These are phyloP conservation scores for Lamprologus speciosus DNA, from an alignment of 2,113 vertebrate species.

Conservation along the genomic window DNA sequence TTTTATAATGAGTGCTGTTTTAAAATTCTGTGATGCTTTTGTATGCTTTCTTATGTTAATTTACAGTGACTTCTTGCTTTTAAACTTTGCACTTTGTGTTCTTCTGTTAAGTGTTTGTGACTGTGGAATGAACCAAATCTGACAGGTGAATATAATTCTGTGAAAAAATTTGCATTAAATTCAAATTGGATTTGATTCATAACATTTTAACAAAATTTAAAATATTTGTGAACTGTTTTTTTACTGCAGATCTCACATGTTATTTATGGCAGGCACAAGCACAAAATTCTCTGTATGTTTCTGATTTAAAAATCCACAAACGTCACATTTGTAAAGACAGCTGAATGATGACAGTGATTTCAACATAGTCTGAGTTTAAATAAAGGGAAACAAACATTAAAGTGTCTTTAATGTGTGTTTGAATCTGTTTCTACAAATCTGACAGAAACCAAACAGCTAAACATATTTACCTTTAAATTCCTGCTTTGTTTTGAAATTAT, in stretches of 20 bases:
- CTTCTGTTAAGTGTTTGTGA: no score
- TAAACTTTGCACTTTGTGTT: not conserved
- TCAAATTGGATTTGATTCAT: no score
- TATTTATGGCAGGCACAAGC: not conserved
- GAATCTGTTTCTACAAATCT: rapidly evolving
- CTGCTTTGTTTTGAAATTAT: rapidly evolving
- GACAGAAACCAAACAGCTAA: not conserved
- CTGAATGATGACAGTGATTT: not conserved
- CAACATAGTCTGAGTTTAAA: not conserved
- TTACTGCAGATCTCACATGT: not conserved
- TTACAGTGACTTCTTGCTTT: no score
- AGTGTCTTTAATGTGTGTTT: no score
- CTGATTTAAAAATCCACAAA: not conserved
- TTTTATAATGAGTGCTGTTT: no score
- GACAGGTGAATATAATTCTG: not conserved
- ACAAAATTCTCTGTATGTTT: rapidly evolving
- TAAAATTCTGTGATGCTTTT: no score
- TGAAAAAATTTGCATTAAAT: not conserved
- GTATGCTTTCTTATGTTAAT: no score
- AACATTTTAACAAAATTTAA: no score
- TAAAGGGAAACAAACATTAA: not conserved
- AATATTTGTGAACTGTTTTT: rapidly evolving
- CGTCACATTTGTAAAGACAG: not conserved
- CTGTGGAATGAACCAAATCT: no score
- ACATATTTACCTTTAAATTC: not conserved